These are phyloP conservation scores for Ptychochromis oligacanthus DNA, from an alignment of 2,113 vertebrate species.

Conservation along the genomic window DNA sequence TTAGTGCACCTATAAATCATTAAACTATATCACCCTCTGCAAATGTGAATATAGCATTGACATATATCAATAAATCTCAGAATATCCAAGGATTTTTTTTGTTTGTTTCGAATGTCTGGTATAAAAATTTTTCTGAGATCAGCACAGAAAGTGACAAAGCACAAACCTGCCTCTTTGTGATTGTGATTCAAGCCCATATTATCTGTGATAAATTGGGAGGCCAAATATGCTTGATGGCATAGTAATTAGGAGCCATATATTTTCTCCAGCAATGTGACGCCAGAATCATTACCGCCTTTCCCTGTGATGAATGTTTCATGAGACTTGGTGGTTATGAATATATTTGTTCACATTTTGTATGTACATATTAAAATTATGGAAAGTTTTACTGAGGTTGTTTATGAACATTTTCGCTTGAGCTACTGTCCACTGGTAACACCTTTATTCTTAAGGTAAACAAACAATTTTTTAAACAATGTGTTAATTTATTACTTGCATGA, in stretches of 20 bases:
- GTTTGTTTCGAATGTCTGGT: background rate
- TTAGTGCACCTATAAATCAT: background rate
- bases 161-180: conserved; percentile 32
- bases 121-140: background rate
- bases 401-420: conserved; percentile 14
- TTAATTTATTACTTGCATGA: background rate
- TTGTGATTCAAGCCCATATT: conserved; percentile 55
- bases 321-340: conserved; percentile 62
- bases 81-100: background rate
- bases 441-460: background rate
- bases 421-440: conserved; percentile 1
- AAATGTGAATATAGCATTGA: background rate
- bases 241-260: conserved; percentile 71
- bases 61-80: background rate
- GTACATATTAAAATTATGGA: conserved; percentile 57
- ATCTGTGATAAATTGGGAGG: conserved; percentile 48
- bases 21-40: background rate
- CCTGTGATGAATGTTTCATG: conserved; percentile 70
- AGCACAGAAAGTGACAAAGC: background rate
- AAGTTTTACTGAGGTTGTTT: conserved; percentile 38
- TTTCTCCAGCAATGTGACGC: conserved; percentile 46
- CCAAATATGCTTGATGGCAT: conserved; percentile 63
- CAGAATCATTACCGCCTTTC: conserved; percentile 59
- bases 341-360: conserved; percentile 69
- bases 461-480: background rate